Evolutionary conservation across 2,113 vertebrate species (phyloP), one percentile per base, ranked within the genome.

Genomic region (Dromas ardeola): DNA sequence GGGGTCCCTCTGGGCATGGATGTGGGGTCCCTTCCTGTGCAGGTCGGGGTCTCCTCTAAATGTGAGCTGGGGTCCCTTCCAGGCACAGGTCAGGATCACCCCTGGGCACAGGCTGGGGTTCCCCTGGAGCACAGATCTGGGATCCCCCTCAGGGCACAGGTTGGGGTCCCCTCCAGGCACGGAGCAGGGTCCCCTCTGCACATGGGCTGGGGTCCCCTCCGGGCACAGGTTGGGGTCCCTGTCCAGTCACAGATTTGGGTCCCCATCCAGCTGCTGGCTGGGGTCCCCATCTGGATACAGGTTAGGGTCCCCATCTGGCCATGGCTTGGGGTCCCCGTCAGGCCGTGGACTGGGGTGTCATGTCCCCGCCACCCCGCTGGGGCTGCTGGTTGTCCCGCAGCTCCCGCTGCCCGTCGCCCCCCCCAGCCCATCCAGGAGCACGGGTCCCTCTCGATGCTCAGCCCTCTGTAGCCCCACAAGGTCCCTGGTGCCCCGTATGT

Each of bases 361-460:
- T 15, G 5, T 30, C n/a, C 23, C 38, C 6, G 0, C 17, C 26
- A n/a, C 43, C 43, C 53, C 36, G 11, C 62, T 50, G 42, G 38
- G 13, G 29, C 55, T 69, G 22, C 80, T 47, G n/a, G 8, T 21
- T 36, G 6, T 49, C 38, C 43, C 0, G 0, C 6, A 34, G 36
- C 49, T 69, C 63, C 55, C 18, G 0, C 40, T 40, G 29, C 59
- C 49, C 29, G 2, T 21, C 0, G 0, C 53, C 78, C 12, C 12
- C 43, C n/a, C 10, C 55, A 38, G 58, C 49, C 32, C 12, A 0
- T 6, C 30, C 43, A 6, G 40, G 18, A 13, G 36, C 12, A 4
- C 67, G 14, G 84, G 22, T 29, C 26, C 32, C 42, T 81, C 53
- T 55, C 3, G 1, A n/a, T 13, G 30, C 62, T 62, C 53, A 11